Conservation (phyloP, 2,797 vertebrate genomes). For the Acrossocheilus fasciatus region DNA sequence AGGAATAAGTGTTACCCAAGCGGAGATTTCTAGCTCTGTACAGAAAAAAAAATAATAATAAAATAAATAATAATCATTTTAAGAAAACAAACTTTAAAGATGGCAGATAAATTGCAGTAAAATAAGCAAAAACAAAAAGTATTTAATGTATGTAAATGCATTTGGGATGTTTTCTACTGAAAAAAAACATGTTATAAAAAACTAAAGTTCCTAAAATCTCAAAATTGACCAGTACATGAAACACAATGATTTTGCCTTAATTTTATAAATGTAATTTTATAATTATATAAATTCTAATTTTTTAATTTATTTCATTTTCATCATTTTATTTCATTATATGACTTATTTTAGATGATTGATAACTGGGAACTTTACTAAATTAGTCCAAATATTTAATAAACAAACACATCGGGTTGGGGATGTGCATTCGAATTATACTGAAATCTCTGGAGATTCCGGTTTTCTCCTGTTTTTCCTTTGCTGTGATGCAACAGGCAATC, state of each 20-base stretch:
- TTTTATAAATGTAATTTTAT: neutral
- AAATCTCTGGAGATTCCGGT: conserved; percentile 2
- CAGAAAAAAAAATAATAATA: neutral
- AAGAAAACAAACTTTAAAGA: neutral
- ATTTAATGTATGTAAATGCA: neutral
- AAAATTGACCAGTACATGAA: neutral
- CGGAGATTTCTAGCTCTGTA: neutral
- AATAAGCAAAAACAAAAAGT: neutral
- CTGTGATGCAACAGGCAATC: conserved; percentile 11
- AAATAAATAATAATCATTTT: neutral
- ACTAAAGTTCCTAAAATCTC: too few species aligned
- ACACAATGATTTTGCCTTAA: neutral
- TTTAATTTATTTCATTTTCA: neutral
- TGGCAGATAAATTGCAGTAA: too few species aligned
- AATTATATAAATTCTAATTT: neutral
- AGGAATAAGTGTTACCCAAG: neutral
- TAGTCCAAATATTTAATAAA: neutral
- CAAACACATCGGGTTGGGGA: too few species aligned
- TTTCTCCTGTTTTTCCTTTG: neutral
- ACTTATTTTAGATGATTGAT: neutral
- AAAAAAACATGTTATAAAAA: neutral
- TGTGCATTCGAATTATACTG: neutral
- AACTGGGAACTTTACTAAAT: neutral
- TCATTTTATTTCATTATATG: neutral
- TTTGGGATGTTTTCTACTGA: neutral